Base-by-base conservation (phyloP, 2,888 invertebrate species). In the Ashinkailepas kermadecensis region DNA sequence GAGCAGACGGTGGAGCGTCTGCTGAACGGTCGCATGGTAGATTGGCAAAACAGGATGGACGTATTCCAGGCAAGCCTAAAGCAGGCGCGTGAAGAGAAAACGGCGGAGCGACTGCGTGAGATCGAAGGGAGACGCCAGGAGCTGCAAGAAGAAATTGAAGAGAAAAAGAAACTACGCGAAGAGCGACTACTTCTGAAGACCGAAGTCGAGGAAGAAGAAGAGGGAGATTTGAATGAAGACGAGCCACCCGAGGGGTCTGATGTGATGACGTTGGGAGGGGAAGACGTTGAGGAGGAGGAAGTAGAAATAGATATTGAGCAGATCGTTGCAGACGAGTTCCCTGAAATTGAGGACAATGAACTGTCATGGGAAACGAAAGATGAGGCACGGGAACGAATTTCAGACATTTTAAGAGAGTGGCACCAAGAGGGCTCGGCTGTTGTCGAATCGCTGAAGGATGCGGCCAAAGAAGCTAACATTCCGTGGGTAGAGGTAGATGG, bases 181-280 rank as follows among this genome's bases (percentile, higher is more conserved):
- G 65, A 64, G 21, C 8, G 64, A n/a, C 23, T 39, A 25, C 18
- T 57, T 39, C 64, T 62, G 58, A 25, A 56, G 54, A 62, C 23
- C n/a, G 56, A 56, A 59, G 81, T 59, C 10, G 62, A 64, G 65
- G 78, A 15, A 62, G 62, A 56, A 1, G 81, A 62, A 21, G 57
- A 64, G 18, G 62, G 18, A 9, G 57, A 56, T 13, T 12, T 12
- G 18, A 74, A 56, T 64, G 74, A 79, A 13, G 64, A 57, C 64
- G 81, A 81, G 12, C 59, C 64, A 18, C 59, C 59, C n/a, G 79
- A 59, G 15, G 74, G 59, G 57, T 79, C 56, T 2, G 64, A 79
- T 12, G 57, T n/a, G 0, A 18, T 13, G 0, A 56, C 56, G 13
- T 25, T 62, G 3, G 56, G 65, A 9, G 78, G 59, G 0, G 79